Base-by-base conservation (phyloP, 2,888 invertebrate genomes). In the Chloroclystis v-ata region DNA sequence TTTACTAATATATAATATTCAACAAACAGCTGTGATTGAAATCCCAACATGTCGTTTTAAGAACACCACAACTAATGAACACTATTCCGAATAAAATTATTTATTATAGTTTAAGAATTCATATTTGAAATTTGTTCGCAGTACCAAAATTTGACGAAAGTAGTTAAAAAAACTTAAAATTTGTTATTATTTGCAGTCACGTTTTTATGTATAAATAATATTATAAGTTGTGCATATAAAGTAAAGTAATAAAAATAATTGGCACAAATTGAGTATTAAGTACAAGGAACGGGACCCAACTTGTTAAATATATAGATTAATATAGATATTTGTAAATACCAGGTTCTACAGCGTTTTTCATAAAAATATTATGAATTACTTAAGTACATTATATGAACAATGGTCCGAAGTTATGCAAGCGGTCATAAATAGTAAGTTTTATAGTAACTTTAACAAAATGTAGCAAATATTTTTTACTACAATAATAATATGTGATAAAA, bases 181-280 rank as follows among this genome's bases (percentile, higher is more conserved):
- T 29, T 28, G 26, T 40, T 25, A 43, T 29, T 39, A n/a, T 29
- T 44, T 37, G 46, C 39, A 30, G 28, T 43, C 25, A 39, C 24
- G 38, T 8, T 40, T 47, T 43, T 39, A 44, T 44, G 39, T 45
- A 52, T 24, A 11, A 49, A 54, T 44, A n/a, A 50, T 49, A 39
- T 43, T 44, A 33, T 54, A 60, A 58, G 40, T 56, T 63, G 64
- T 65, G 68, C 63, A 61, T 54, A 57, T 63, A 59, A 65, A 60
- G 60, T 57, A 61, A 67, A 46, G 59, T 57, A 52, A 65, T 57
- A 52, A 65, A 65, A 63, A 46, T 43, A 60, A 72, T 82, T 82
- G 82, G 80, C 82, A 82, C 82, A 65, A 69, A 69, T 69, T 75
- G 79, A 82, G 79, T 80, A 78, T 80, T 76, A 57, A 67, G 65